These are phyloP conservation scores for Pipistrellus nathusii DNA, from an alignment of 2,797 vertebrate genomes.

Conservation along the genomic window DNA sequence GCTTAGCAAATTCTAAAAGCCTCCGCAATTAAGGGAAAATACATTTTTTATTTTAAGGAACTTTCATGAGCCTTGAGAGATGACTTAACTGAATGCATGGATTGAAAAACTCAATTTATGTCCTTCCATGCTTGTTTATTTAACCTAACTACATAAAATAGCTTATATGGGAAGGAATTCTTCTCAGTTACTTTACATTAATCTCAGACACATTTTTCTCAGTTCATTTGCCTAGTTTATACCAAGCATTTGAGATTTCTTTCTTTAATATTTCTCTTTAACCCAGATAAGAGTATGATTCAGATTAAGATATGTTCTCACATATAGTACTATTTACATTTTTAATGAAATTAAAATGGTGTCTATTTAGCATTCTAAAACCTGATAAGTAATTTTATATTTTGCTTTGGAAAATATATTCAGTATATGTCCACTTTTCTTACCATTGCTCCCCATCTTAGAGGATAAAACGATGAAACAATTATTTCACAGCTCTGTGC, in stretches of 20 bases:
- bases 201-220: not conserved
- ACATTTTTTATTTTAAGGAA: not conserved
- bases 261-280: not conserved
- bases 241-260: not conserved
- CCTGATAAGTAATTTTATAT: not conserved
- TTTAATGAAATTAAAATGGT: slow-evolving; percentile 36
- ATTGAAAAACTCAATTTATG: not conserved
- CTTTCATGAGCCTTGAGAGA: not conserved
- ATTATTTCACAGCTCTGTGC: not conserved
- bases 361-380: not conserved
- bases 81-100: not conserved
- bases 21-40: not conserved
- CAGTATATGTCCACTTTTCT: not conserved
- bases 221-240: not conserved
- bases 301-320: not conserved
- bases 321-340: not conserved
- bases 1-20: not conserved
- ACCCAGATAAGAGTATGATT: not conserved
- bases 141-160: not conserved
- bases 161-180: not conserved
- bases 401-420: slow-evolving; percentile 37
- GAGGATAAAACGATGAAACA: not conserved
- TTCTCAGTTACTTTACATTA: not conserved
- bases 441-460: not conserved
- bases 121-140: not conserved